Evolutionary conservation across 2,888 invertebrate genomes (phyloP), one percentile per base, ranked within the genome.

Genomic region (Caenorhabditis afra): DNA sequence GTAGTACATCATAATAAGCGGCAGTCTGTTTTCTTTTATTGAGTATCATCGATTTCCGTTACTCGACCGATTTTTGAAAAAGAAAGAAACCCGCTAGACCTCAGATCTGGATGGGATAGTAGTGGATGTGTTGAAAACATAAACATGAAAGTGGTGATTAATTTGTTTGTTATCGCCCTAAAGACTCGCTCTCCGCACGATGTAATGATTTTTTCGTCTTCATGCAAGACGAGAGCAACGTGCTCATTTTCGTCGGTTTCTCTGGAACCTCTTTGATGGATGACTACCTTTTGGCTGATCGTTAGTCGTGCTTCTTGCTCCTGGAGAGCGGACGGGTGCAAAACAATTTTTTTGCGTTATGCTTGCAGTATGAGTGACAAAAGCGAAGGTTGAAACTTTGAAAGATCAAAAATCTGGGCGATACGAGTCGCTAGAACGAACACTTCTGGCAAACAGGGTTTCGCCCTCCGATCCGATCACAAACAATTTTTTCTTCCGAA

Each of bases 371-470:
- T n/a, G 47, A 50, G 29, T 50, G 35, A n/a, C n/a, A n/a, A n/a
- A n/a, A n/a, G n/a, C n/a, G n/a, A 49, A 58, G 61, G 61, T 71
- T 71, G 62, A 71, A 70, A 71, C 71, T 70, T 52, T 62, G 22
- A 22, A 22, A 29, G 70, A 53, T 45, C 61, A 70, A 52, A 62
- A 61, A 70, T 22, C 57, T n/a, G 16, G n/a, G 11, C 16, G 22
- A 12, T 29, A 23, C 58, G 58, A 68, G 53, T 45, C 45, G 16
- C 29, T 22, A 41, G 23, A 14, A 20, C 10, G 55, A 62, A 52
- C 59, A 49, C 62, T 47, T 20, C 16, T 47, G 47, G 55, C 61
- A 62, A 61, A 70, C 47, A 53, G 61, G 70, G 59, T 59, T 58
- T 68, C 67, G 50, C 67, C 44, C 52, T 14, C 58, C 11, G 49